phyloP scores from a whole-genome alignment of 2,797 vertebrate species.

The Chloroceryle inda region DNA sequence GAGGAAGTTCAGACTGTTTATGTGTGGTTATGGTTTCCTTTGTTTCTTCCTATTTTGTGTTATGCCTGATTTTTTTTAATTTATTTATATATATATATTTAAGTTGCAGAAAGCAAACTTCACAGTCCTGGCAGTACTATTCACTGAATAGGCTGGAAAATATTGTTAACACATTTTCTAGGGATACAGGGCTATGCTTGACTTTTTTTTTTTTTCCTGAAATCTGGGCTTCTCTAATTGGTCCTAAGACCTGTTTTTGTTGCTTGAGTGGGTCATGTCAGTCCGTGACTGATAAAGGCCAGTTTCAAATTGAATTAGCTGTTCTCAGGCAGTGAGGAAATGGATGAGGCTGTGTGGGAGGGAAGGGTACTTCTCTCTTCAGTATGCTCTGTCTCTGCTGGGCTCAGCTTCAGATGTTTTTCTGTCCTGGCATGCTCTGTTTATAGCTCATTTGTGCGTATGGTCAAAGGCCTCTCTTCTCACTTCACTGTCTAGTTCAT shows the following conservation, averaged over 20 bases:
- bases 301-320: neutral
- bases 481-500: neutral
- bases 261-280: neutral
- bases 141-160: neutral
- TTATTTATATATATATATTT: too few relatives aligned
- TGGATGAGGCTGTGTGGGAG: neutral
- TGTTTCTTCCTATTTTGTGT: slow-evolving; percentile 49
- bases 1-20: slow-evolving; percentile 35
- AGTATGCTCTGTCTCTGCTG: neutral
- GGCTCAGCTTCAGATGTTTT: neutral
- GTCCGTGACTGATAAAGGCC: neutral
- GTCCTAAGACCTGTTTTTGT: neutral
- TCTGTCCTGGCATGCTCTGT: neutral
- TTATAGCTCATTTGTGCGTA: neutral
- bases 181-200: neutral
- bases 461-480: neutral
- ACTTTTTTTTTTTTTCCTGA: neutral
- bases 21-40: slow-evolving; percentile 67
- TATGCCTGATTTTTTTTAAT: neutral
- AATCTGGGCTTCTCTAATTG: neutral
- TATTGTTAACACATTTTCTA: neutral
- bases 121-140: neutral
- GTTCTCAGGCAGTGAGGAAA: neutral
- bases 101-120: neutral
- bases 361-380: neutral